Percentiles rank a stretch among this genome's conserved stretches.
Conservation (phyloP, 2,797 vertebrate species). For the Acanthurus lineatus region DNA sequence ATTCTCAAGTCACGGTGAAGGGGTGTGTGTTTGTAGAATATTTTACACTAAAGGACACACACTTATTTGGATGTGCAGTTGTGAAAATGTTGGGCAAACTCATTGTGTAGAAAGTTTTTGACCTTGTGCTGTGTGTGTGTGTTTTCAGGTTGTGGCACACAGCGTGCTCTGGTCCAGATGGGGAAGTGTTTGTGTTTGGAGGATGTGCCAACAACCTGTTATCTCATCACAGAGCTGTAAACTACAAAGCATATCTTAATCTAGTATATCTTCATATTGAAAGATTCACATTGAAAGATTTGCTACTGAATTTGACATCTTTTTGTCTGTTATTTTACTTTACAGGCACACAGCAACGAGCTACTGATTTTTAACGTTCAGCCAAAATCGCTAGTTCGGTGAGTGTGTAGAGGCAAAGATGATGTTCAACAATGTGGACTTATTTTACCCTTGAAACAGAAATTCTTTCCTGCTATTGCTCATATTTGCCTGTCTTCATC, state of each 20-base stretch:
- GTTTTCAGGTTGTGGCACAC: slow-evolving; percentile 94
- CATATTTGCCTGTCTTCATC: background rate
- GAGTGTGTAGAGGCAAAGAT: slow-evolving; percentile 60
- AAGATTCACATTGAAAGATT: background rate
- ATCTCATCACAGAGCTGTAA: slow-evolving; percentile 94
- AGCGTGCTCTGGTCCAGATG: slow-evolving; percentile 92
- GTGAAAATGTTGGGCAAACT: background rate
- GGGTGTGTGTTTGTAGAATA: background rate
- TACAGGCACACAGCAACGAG: slow-evolving; percentile 95
- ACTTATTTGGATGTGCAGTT: background rate
- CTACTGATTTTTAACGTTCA: slow-evolving; percentile 94
- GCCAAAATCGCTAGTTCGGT: slow-evolving; percentile 94
- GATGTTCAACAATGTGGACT: background rate
- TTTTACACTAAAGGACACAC: background rate
- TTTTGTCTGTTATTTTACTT: background rate
- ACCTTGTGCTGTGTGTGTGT: slow-evolving; percentile 11
- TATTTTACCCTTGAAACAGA: background rate
- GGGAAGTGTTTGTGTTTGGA: slow-evolving; percentile 97
- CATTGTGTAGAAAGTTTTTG: background rate
- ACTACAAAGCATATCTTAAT: slow-evolving; percentile 52
- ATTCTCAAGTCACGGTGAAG: background rate
- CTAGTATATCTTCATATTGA: background rate
- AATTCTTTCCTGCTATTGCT: background rate
- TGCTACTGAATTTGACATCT: background rate
- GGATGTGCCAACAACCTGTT: slow-evolving; percentile 97